Evolutionary conservation across 2,888 invertebrate species (phyloP).

Genomic region (Pediacus dermestoides): DNA sequence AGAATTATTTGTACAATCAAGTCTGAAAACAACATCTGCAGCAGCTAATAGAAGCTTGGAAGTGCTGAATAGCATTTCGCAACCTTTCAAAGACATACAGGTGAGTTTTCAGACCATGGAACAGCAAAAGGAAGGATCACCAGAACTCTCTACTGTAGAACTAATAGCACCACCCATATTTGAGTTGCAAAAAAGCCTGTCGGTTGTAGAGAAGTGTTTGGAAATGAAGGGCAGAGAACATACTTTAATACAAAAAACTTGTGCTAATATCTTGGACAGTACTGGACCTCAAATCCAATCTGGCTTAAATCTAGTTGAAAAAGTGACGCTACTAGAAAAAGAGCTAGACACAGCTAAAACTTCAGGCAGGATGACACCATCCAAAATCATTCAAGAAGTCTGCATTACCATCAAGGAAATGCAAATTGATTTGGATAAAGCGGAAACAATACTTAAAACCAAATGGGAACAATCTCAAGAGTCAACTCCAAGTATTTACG

Average conservation of each 20-base stretch:
- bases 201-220: slow-evolving; percentile 65
- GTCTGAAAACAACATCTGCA: slow-evolving; percentile 63
- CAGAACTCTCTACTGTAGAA: slow-evolving; percentile 56
- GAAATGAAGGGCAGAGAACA: slow-evolving; percentile 64
- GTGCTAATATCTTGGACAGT: slow-evolving; percentile 62
- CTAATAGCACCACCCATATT: slow-evolving; percentile 59
- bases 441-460: slow-evolving; percentile 28
- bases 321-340: slow-evolving; percentile 51
- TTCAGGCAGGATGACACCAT: slow-evolving; percentile 45
- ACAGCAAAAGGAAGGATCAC: slow-evolving; percentile 51
- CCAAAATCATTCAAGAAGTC: slow-evolving; percentile 50
- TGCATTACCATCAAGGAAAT: slow-evolving; percentile 59
- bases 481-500: slow-evolving; percentile 25
- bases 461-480: slow-evolving; percentile 29
- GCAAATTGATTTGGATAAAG: slow-evolving; percentile 52
- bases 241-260: slow-evolving; percentile 66
- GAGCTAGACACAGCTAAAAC: slow-evolving; percentile 43
- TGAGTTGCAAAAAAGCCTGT: slow-evolving; percentile 61
- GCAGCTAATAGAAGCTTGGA: slow-evolving; percentile 65
- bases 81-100: slow-evolving; percentile 63
- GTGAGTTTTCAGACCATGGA: slow-evolving; percentile 50
- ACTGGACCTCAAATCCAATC: slow-evolving; percentile 57
- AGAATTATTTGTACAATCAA: slow-evolving; percentile 62
- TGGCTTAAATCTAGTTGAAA: slow-evolving; percentile 55
- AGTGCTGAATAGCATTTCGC: slow-evolving; percentile 59